These are phyloP conservation scores for Parnassius glacialis DNA, from an alignment of 2,888 invertebrate species.

Conservation along the genomic window DNA sequence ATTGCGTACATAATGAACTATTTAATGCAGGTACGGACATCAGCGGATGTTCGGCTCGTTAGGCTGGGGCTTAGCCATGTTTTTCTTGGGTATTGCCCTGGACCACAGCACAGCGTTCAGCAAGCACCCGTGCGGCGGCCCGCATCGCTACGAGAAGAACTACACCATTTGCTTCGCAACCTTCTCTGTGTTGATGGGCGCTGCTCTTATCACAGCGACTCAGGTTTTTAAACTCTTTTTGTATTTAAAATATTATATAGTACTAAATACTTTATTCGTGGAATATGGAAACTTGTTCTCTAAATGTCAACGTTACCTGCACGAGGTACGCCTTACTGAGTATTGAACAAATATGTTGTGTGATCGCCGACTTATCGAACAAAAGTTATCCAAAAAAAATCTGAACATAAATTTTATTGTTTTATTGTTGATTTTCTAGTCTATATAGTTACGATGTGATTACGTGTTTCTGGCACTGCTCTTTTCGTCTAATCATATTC, in stretches of 20 bases:
- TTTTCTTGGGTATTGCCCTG: slow-evolving; percentile 96
- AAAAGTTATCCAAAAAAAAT: too few relatives aligned
- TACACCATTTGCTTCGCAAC: slow-evolving; percentile 99
- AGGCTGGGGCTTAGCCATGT: slow-evolving; percentile 99
- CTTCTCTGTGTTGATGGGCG: slow-evolving; percentile 97
- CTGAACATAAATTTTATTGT: too few relatives aligned
- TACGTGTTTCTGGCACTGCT: too few relatives aligned
- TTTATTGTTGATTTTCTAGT: too few relatives aligned
- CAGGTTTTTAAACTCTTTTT: slow-evolving; percentile 81
- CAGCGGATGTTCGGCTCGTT: slow-evolving; percentile 99
- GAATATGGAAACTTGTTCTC: too few relatives aligned
- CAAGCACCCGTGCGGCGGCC: slow-evolving; percentile 93
- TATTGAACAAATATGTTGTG: too few relatives aligned
- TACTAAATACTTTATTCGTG: too few relatives aligned
- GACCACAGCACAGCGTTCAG: slow-evolving; percentile 98
- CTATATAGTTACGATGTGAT: too few relatives aligned
- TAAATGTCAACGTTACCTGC: too few relatives aligned
- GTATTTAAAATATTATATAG: neutral
- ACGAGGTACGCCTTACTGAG: neutral
- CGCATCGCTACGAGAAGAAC: slow-evolving; percentile 95
- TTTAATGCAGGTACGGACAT: slow-evolving; percentile 87
- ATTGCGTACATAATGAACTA: neutral
- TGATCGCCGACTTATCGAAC: too few relatives aligned
- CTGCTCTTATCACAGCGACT: slow-evolving; percentile 94
- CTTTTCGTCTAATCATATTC: too few relatives aligned